Evolutionary conservation across 2,113 vertebrate species (phyloP).

Genomic region (Cochlearius cochlearius): DNA sequence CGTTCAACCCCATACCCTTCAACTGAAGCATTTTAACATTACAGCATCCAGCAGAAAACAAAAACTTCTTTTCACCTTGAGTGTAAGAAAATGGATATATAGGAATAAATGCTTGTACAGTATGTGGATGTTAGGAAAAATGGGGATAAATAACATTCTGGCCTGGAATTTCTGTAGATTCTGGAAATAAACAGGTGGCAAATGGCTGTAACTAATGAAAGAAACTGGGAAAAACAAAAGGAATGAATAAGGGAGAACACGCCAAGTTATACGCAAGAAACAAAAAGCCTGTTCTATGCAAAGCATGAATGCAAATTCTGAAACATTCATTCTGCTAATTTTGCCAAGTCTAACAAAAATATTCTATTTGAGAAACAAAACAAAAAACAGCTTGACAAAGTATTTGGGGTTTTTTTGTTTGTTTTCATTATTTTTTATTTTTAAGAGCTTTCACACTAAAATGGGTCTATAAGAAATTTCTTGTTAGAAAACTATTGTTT

Average conservation of each 20-base stretch:
- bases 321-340: neutral
- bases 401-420: too few species aligned
- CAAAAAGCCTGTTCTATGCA: neutral
- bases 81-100: neutral
- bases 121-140: neutral
- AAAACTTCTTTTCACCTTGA: neutral
- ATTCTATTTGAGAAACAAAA: neutral
- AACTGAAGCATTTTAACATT: neutral
- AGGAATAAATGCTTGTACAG: neutral
- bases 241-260: neutral
- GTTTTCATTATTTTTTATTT: too few species aligned
- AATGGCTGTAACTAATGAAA: neutral
- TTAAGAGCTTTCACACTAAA: neutral
- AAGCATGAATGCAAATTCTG: neutral
- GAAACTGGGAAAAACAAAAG: neutral
- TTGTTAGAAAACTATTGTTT: neutral
- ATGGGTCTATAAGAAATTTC: neutral
- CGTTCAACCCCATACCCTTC: neutral
- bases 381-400: neutral
- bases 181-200: neutral
- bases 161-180: neutral
- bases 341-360: neutral
- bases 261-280: neutral
- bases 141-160: neutral
- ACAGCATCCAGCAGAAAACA: neutral